Base-by-base conservation (phyloP, 1,140 invertebrate species). In the Spodoptera frugiperda region DNA sequence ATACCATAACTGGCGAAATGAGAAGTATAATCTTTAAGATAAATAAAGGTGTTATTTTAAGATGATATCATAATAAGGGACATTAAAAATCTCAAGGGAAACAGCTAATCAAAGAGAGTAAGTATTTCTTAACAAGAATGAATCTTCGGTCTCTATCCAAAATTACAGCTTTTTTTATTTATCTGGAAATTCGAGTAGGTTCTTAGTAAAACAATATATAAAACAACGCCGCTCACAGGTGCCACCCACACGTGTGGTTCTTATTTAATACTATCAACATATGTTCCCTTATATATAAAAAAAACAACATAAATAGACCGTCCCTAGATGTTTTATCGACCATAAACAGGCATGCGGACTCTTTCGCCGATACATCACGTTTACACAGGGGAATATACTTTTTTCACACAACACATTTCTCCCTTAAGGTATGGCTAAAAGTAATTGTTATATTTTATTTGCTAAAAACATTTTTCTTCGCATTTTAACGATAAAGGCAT, bases 311-410 rank as follows among this genome's bases (percentile, higher is more conserved):
- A 91, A 90, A 90, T 88, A 89, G 81, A 87, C 84, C 17, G 82
- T 87, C 87, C 87, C 83, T 83, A 80, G 84, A 87, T 85, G 74
- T 86, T 91, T 90, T 88, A 91, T 89, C 86, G 88, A 76, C 84
- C 83, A 88, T 89, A 92, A 90, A 89, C 82, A 84, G 89, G 86
- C 86, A 85, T 85, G 86, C 83, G 79, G 79, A 85, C 84, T 82
- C 81, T 80, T 55, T 83, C 73, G 71, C 77, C 84, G 75, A 87
- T 88, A 87, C 79, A 83, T 87, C 82, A 84, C 84, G 82, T 84
- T 63, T 59, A 49, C 70, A 59, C 63, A 53, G 73, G 82, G 80
- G 80, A 80, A 78, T 76, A 77, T 15, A 19, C 25, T 77, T 76
- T 80, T 78, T 82, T 81, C 78, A 79, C 57, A 67, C 53, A 44